These are phyloP conservation scores for Anaspis maculata DNA, from an alignment of 2,888 invertebrate species.

Conservation along the genomic window DNA sequence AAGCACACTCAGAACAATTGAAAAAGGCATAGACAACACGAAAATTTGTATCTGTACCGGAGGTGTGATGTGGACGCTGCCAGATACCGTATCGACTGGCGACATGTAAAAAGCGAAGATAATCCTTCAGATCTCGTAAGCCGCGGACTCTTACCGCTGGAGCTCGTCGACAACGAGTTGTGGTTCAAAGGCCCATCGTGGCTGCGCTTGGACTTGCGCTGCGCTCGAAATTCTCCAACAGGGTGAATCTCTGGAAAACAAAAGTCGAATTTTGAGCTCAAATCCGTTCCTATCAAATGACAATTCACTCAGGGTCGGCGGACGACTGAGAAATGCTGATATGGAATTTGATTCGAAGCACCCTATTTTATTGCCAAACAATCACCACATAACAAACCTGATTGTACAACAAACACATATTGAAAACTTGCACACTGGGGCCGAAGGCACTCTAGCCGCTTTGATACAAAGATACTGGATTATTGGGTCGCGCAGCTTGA, in stretches of 20 bases:
- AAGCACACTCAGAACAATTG: too few relatives aligned
- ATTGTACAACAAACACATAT: not conserved
- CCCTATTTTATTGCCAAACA: not conserved
- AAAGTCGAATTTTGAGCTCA: not conserved
- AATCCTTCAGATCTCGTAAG: conserved; percentile 15
- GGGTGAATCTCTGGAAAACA: too few relatives aligned
- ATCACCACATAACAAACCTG: not conserved
- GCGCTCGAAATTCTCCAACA: too few relatives aligned
- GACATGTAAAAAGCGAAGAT: conserved; percentile 12
- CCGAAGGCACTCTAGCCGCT: not conserved
- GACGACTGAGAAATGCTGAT: not conserved
- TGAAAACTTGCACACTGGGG: not conserved
- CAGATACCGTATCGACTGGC: too few relatives aligned
- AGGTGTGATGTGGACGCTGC: too few relatives aligned
- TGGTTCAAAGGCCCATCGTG: too few relatives aligned
- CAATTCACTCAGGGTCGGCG: not conserved
- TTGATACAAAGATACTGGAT: not conserved
- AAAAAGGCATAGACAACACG: too few relatives aligned
- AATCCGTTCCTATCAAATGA: not conserved
- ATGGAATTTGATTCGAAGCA: not conserved
- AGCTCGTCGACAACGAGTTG: not conserved
- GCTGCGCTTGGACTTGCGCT: too few relatives aligned
- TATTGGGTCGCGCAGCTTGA: not conserved
- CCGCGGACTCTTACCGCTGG: conserved; percentile 10
- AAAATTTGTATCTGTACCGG: too few relatives aligned